Evolutionary conservation across 1,140 invertebrate species (phyloP).

Genomic region (Coboldia fuscipes): DNA sequence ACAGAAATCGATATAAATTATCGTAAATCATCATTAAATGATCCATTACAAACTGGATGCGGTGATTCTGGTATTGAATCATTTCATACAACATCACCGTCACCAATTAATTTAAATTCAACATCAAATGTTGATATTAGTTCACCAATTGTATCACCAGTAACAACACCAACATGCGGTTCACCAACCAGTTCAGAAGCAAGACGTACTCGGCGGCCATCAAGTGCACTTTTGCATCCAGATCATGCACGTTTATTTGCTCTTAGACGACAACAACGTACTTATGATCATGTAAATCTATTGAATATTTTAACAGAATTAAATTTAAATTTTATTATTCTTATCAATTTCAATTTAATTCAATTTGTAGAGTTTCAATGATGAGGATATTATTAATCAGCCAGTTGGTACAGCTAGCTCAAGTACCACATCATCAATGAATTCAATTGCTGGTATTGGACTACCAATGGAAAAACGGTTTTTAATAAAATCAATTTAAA

Average conservation of each 20-base stretch:
- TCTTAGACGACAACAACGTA: conserved; percentile 23
- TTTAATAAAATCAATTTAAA: no score
- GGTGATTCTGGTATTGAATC: conserved; percentile 42
- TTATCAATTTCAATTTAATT: not conserved
- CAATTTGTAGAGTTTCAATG: conserved; percentile 13
- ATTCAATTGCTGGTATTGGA: conserved; percentile 28
- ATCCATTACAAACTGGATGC: conserved; percentile 19
- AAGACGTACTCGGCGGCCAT: conserved; percentile 28
- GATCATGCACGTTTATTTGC: conserved; percentile 37
- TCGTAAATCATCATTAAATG: conserved; percentile 18
- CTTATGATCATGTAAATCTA: no score
- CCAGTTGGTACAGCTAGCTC: conserved; percentile 23
- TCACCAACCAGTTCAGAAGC: conserved; percentile 21
- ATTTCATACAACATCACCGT: conserved; percentile 41
- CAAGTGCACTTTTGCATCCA: conserved; percentile 35
- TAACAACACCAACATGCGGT: conserved; percentile 18
- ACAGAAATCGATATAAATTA: conserved; percentile 8
- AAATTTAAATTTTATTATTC: not conserved
- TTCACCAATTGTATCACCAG: conserved; percentile 11
- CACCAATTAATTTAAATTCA: conserved; percentile 26
- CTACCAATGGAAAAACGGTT: no score
- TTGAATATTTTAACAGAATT: no score
- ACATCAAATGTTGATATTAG: conserved; percentile 14
- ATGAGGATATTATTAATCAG: conserved; percentile 14
- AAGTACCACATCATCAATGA: conserved; percentile 32